Evolutionary conservation across 2,888 invertebrate genomes (phyloP).

Genomic region (Dione juno): DNA sequence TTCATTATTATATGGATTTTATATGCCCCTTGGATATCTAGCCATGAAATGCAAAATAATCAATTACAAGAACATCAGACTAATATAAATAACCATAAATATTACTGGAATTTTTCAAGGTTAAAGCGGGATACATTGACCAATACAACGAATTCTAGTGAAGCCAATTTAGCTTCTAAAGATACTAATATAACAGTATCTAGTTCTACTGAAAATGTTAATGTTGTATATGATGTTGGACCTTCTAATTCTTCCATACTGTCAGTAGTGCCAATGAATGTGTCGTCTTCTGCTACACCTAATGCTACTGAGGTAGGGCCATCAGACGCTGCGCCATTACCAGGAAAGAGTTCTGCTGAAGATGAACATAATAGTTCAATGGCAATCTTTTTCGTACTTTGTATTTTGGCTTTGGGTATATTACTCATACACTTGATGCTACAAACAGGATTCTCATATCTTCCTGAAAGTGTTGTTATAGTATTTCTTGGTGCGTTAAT

Average conservation of each 20-base stretch:
- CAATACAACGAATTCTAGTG: conserved; percentile 63
- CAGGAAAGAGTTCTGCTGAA: conserved; percentile 95
- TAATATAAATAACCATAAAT: conserved; percentile 12
- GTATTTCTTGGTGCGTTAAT: conserved; percentile 97
- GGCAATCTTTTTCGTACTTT: conserved; percentile 98
- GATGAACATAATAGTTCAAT: conserved; percentile 98
- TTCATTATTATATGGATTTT: conserved; percentile 40
- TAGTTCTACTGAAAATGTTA: conserved; percentile 63
- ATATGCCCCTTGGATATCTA: conserved; percentile 18
- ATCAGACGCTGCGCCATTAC: conserved; percentile 90
- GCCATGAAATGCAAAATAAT: conserved; percentile 7
- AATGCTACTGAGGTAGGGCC: conserved; percentile 82
- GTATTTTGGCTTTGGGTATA: conserved; percentile 97
- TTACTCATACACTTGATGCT: conserved; percentile 97
- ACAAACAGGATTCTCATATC: conserved; percentile 96
- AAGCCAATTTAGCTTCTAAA: conserved; percentile 54
- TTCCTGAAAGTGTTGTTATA: conserved; percentile 98
- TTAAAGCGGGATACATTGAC: conserved; percentile 60
- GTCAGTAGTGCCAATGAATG: conserved; percentile 64
- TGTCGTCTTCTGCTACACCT: conserved; percentile 60
- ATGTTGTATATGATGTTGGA: conserved; percentile 64
- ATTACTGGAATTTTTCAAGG: conserved; percentile 52
- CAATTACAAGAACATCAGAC: conserved; percentile 2
- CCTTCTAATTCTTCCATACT: conserved; percentile 65
- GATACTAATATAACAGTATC: conserved; percentile 48